A percentile compares a stretch with the other conserved stretches of the same genome.
phyloP scores from a whole-genome alignment of 1,140 invertebrate genomes.

The Calephelis nemesis region DNA sequence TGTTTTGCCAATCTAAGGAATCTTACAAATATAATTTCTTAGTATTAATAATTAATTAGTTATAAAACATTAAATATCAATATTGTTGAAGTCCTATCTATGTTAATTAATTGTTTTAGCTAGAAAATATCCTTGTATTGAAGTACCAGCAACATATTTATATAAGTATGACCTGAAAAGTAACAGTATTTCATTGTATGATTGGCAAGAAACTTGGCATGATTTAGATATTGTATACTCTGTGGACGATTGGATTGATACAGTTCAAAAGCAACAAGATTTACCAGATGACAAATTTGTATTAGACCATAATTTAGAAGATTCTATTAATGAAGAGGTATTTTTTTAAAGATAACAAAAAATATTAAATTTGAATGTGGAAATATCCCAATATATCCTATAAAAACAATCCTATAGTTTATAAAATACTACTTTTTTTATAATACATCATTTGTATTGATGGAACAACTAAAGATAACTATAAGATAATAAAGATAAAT shows the following conservation, averaged over 20 bases:
- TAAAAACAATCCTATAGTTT: no score
- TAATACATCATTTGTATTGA: no score
- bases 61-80: no score
- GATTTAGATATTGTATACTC: conserved; percentile 11
- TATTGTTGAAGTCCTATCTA: no score
- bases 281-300: conserved; percentile 51
- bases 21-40: no score
- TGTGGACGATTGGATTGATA: conserved; percentile 46
- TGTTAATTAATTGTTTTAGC: conserved; percentile 45
- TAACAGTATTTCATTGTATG: conserved; percentile 64
- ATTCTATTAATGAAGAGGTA: conserved; percentile 42
- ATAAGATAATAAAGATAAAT: no score
- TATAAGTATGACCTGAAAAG: conserved; percentile 81
- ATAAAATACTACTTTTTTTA: no score
- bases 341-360: conserved; percentile 22
- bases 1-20: no score
- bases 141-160: conserved; percentile 88
- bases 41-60: no score
- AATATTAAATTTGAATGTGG: no score
- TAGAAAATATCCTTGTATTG: conserved; percentile 77
- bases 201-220: conserved; percentile 43
- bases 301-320: conserved; percentile 33
- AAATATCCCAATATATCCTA: no score
- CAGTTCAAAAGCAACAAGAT: conserved; percentile 59
- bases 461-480: no score